Evolutionary conservation across 1,140 invertebrate species (phyloP).

Genomic region (Bicyclus anynana): DNA sequence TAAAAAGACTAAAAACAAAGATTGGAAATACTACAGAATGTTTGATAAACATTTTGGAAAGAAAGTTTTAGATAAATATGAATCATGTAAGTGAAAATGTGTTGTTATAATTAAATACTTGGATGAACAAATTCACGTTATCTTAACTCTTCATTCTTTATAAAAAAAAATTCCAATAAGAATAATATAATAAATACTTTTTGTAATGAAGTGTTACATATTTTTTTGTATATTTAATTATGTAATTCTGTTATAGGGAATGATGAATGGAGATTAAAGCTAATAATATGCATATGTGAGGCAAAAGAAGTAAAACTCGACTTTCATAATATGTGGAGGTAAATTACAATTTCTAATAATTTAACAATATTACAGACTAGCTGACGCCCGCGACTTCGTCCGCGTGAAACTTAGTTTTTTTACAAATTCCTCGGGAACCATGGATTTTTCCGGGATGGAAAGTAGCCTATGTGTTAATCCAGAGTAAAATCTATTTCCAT

Average conservation of each 20-base stretch:
- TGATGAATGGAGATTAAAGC: slow-evolving; percentile 62
- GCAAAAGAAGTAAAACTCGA: slow-evolving; percentile 51
- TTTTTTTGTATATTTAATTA: neutral
- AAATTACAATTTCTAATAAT: slow-evolving; percentile 15
- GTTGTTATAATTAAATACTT: too few relatives aligned
- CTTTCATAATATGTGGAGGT: slow-evolving; percentile 59
- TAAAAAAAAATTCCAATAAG: too few relatives aligned
- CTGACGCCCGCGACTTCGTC: too few relatives aligned
- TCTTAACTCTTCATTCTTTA: too few relatives aligned
- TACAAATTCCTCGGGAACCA: too few relatives aligned
- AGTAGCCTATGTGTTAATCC: too few relatives aligned
- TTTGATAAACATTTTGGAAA: slow-evolving; percentile 67
- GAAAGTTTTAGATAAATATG: slow-evolving; percentile 64
- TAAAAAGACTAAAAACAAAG: slow-evolving; percentile 58
- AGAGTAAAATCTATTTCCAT: too few relatives aligned
- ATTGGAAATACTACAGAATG: slow-evolving; percentile 59
- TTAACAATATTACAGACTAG: neutral
- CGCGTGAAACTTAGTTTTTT: too few relatives aligned
- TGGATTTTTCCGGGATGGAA: too few relatives aligned
- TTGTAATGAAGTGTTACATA: neutral
- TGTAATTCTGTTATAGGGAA: slow-evolving; percentile 42
- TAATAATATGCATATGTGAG: slow-evolving; percentile 53
- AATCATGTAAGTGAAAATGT: slow-evolving; percentile 53
- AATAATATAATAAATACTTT: too few relatives aligned
- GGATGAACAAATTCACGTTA: too few relatives aligned